A percentile compares a stretch with the other conserved stretches of the same genome.
Conservation (phyloP, 2,888 invertebrate genomes). For the Drosophila vallismaia region DNA sequence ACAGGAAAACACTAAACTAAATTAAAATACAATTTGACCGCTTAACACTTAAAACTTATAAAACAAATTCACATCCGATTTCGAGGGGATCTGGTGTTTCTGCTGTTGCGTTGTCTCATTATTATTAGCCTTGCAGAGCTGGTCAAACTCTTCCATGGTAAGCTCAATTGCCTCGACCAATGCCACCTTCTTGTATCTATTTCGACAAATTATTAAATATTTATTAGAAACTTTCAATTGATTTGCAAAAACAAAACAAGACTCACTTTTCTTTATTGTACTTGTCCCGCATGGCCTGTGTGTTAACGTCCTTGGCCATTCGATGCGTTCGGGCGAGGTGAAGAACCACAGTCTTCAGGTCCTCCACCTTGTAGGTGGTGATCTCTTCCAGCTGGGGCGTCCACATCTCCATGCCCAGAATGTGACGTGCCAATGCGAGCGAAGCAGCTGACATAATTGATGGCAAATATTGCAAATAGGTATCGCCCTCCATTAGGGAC, state of each 20-base stretch:
- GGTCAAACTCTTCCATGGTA: conserved; percentile 70
- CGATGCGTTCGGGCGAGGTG: conserved; percentile 89
- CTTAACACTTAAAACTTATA: conserved; percentile 73
- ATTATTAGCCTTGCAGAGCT: conserved; percentile 52
- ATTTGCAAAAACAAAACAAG: not conserved
- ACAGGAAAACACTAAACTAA: conserved; percentile 53
- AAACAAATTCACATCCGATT: conserved; percentile 63
- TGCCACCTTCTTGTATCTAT: conserved; percentile 81
- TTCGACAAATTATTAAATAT: not conserved
- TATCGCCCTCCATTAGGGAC: conserved; percentile 93
- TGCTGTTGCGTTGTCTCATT: conserved; percentile 42
- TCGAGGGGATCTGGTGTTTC: conserved; percentile 19
- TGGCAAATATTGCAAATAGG: conserved; percentile 92
- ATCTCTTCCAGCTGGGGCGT: conserved; percentile 86
- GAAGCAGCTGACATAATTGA: conserved; percentile 93
- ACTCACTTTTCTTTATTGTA: conserved; percentile 91
- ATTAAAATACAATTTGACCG: conserved; percentile 63
- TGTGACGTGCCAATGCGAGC: conserved; percentile 91
- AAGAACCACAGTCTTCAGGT: conserved; percentile 88
- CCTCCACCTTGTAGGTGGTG: conserved; percentile 88
- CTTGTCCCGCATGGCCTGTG: conserved; percentile 95
- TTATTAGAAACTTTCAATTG: not conserved
- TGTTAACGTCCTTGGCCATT: conserved; percentile 87
- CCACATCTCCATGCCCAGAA: conserved; percentile 87
- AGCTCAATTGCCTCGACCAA: conserved; percentile 74